phyloP scores from a whole-genome alignment of 1,140 invertebrate species.

The Drosophila setifemur region DNA sequence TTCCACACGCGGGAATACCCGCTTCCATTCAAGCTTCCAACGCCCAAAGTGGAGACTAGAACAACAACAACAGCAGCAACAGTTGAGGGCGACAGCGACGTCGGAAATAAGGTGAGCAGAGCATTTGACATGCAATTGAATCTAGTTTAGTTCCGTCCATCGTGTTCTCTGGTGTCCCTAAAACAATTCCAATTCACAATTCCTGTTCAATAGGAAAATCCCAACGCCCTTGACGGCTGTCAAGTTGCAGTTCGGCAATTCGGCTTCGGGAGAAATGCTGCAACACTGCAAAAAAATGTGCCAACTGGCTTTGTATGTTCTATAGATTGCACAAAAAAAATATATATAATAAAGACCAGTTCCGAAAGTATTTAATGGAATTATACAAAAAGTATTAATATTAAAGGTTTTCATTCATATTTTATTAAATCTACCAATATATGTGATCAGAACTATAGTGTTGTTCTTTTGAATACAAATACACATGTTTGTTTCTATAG shows the following conservation, averaged over 20 bases:
- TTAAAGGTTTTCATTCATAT: too few species aligned
- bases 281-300: constrained; percentile 29
- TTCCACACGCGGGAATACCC: background rate
- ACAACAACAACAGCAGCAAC: constrained; percentile 42
- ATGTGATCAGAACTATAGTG: too few species aligned
- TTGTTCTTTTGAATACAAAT: too few species aligned
- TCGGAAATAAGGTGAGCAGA: constrained; percentile 47
- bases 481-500: too few species aligned
- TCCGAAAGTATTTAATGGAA: too few species aligned
- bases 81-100: constrained; percentile 51
- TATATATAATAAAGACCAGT: too few species aligned
- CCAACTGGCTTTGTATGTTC: background rate
- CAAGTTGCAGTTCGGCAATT: constrained; percentile 7
- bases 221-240: constrained; percentile 72
- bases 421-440: too few species aligned
- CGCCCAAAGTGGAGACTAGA: background rate
- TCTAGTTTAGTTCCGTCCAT: constrained; percentile 1
- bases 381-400: too few species aligned
- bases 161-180: background rate
- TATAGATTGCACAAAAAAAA: too few species aligned
- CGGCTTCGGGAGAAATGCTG: constrained; percentile 53
- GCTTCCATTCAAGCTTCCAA: background rate
- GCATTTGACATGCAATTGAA: background rate
- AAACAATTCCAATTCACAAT: background rate
- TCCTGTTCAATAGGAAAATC: constrained; percentile 25